Evolutionary conservation across 1,140 invertebrate genomes (phyloP).

Genomic region (Medauroidea extradentata): DNA sequence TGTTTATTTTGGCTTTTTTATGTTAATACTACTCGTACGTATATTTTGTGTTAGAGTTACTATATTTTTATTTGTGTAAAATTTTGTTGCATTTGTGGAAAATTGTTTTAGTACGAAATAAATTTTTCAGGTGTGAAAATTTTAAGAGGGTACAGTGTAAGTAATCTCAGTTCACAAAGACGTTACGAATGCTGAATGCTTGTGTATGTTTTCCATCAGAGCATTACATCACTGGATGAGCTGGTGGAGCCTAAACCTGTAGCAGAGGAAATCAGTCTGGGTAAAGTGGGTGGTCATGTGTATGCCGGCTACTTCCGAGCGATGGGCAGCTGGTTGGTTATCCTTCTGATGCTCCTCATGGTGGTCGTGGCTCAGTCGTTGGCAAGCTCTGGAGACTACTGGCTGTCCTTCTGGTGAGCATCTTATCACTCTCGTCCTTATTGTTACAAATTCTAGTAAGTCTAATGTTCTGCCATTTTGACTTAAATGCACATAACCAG

Average conservation of each 20-base stretch:
- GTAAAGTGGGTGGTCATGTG: slow-evolving; percentile 40
- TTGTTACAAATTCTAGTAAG: no score
- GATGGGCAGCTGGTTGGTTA: slow-evolving; percentile 47
- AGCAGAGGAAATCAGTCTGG: neutral
- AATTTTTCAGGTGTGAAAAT: no score
- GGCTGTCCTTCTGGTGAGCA: slow-evolving; percentile 60
- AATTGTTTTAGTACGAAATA: neutral
- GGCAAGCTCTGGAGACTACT: slow-evolving; percentile 63
- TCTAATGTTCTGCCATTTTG: no score
- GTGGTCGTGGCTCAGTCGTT: slow-evolving; percentile 56
- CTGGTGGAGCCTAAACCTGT: neutral
- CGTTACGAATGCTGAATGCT: neutral
- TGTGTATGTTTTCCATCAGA: slow-evolving; percentile 27
- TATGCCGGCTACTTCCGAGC: slow-evolving; percentile 58
- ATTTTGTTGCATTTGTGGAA: neutral
- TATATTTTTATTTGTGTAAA: no score
- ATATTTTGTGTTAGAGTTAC: no score
- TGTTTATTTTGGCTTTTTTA: no score
- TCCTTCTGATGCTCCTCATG: slow-evolving; percentile 47
- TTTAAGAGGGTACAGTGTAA: neutral
- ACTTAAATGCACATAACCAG: no score
- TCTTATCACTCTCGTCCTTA: no score
- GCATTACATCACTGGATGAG: slow-evolving; percentile 33
- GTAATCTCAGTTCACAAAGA: neutral
- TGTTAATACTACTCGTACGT: no score